Conservation (phyloP, 2,888 invertebrate species). For the Nomada flava region DNA sequence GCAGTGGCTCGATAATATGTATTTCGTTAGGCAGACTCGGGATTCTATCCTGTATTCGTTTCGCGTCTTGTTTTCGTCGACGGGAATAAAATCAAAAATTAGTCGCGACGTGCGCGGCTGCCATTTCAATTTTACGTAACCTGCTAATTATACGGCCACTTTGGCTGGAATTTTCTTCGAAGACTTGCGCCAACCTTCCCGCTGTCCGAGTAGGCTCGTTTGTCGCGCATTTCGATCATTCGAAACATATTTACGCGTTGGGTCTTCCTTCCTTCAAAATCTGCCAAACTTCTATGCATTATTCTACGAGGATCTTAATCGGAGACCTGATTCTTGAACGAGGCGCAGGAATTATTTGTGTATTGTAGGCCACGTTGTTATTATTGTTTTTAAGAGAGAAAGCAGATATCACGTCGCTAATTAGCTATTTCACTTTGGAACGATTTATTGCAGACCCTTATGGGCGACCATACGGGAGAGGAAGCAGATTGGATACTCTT, state of each 20-base stretch:
- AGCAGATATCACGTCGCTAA: too few species aligned
- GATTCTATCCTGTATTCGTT: too few species aligned
- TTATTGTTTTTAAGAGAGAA: not conserved
- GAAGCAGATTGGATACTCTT: too few species aligned
- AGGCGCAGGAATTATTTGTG: not conserved
- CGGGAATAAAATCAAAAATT: conserved; percentile 41
- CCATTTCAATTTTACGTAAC: conserved; percentile 55
- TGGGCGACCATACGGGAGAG: too few species aligned
- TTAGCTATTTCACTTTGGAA: too few species aligned
- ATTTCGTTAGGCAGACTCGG: not conserved
- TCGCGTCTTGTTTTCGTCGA: conserved; percentile 24
- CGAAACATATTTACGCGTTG: not conserved
- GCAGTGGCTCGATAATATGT: not conserved
- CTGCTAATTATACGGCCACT: conserved; percentile 34
- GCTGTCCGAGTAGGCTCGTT: conserved; percentile 10
- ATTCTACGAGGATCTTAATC: not conserved
- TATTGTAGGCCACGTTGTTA: not conserved
- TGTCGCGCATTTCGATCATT: conserved; percentile 3
- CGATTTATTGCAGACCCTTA: too few species aligned
- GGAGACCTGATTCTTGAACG: conserved; percentile 3
- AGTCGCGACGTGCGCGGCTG: conserved; percentile 26
- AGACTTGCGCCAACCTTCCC: conserved; percentile 4
- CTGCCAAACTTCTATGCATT: not conserved
- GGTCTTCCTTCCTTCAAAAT: not conserved
- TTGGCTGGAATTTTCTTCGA: conserved; percentile 34